These are phyloP conservation scores for Phoebastria nigripes DNA, from an alignment of 2,797 vertebrate genomes.

Conservation along the genomic window DNA sequence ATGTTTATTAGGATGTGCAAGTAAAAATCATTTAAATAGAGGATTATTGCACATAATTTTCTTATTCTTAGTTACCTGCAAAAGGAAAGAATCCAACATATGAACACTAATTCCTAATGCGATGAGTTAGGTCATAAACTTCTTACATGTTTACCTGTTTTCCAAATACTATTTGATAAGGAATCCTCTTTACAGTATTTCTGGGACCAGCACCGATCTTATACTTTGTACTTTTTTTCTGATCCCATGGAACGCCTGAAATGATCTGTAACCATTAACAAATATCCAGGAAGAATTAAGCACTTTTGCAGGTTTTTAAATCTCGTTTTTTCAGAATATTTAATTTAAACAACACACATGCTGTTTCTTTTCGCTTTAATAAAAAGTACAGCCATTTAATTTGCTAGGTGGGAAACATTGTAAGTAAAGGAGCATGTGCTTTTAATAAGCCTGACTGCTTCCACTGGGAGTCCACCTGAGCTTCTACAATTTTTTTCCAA, in stretches of 20 bases:
- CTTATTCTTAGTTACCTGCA: not conserved
- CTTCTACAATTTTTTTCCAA: not conserved
- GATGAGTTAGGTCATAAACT: not conserved
- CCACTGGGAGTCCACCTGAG: not conserved
- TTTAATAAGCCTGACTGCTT: not conserved
- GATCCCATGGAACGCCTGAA: not conserved
- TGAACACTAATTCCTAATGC: not conserved
- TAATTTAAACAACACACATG: not conserved
- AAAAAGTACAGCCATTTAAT: not conserved
- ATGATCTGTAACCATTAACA: not conserved
- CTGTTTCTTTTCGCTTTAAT: not conserved
- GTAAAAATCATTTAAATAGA: not conserved
- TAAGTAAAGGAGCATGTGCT: not conserved
- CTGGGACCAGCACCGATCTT: not conserved
- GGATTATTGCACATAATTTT: not conserved
- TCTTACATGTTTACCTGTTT: not conserved
- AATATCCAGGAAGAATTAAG: not conserved
- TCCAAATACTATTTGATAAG: not conserved
- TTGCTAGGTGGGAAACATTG: not conserved
- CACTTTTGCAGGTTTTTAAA: not conserved
- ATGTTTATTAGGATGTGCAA: not conserved
- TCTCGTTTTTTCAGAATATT: not conserved
- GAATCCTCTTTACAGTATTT: not conserved
- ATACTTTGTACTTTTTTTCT: not conserved
- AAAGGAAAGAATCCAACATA: not conserved